Base-by-base conservation (phyloP, 2,113 vertebrate species). In the Antigone vipio region DNA sequence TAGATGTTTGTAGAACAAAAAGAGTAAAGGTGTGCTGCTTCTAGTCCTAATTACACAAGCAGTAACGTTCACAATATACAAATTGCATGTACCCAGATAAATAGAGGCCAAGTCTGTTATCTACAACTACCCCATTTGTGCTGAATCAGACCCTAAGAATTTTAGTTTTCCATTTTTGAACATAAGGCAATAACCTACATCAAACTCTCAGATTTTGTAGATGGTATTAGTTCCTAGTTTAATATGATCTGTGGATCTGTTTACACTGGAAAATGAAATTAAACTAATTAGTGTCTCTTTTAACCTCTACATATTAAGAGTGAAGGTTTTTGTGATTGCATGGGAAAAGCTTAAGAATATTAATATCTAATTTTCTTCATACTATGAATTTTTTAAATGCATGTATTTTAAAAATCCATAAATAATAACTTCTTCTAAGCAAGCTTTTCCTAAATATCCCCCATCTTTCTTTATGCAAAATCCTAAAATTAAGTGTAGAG, bases 61-160 rank as follows among this genome's bases (percentile, higher is more conserved):
- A 62, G 20, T 9, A 38, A 8, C 5, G 1, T 58, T 69, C 24
- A n/a, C 40, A 17, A 47, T 3, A 12, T 11, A 12, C 20, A 21
- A 42, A 59, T 35, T 0, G 0, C 27, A 52, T 0, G 1, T 24
- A 17, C 32, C 23, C 44, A 55, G 29, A 27, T 44, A 79, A 79
- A 34, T 2, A 50, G 56, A 60, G 56, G 42, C 30, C 14, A 27
- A 9, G 8, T n/a, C 62, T 64, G 4, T 52, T 79, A 9, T 2
- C 29, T 81, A 1, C 47, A 44, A 47, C 34, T 27, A 22, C 60
- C 30, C 24, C 52, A 16, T 21, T 67, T 44, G 30, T 88, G 24
- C 59, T 74, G 64, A 87, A 87, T 69, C 50, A 42, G 16, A 56
- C 58, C 22, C 50, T 10, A 50, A 50, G 35, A 50, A 62, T 58